Evolutionary conservation across 2,888 invertebrate genomes (phyloP).

Genomic region (Eupithecia abbreviata): DNA sequence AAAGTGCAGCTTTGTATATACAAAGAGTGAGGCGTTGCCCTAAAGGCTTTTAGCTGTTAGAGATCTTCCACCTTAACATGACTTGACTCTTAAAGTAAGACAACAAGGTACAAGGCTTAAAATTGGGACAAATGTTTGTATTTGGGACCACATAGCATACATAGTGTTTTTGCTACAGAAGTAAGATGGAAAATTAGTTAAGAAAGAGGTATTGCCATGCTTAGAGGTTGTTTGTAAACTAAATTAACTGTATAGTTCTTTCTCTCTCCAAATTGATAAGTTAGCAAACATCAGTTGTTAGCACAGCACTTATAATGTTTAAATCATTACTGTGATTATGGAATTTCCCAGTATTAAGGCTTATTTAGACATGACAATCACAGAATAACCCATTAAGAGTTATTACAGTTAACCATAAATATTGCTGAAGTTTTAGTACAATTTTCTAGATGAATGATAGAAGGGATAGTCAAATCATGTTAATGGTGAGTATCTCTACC

Average conservation of each 20-base stretch:
- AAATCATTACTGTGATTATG: neutral
- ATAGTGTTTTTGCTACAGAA: neutral
- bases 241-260: neutral
- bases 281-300: neutral
- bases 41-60: conserved; percentile 8
- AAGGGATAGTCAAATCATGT: neutral
- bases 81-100: neutral
- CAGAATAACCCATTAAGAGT: neutral
- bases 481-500: conserved; percentile 50
- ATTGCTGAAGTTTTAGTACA: neutral
- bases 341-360: neutral
- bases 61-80: conserved; percentile 7
- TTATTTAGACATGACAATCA: neutral
- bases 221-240: neutral
- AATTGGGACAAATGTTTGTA: neutral
- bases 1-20: conserved; percentile 12
- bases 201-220: neutral
- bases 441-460: neutral
- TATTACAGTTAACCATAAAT: neutral
- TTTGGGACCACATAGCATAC: neutral
- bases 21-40: neutral
- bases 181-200: neutral
- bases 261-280: neutral
- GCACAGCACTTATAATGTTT: neutral
- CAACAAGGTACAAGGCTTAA: neutral